Evolutionary conservation across 2,888 invertebrate species (phyloP).

Genomic region (Sinodicranocentrus sp.): DNA sequence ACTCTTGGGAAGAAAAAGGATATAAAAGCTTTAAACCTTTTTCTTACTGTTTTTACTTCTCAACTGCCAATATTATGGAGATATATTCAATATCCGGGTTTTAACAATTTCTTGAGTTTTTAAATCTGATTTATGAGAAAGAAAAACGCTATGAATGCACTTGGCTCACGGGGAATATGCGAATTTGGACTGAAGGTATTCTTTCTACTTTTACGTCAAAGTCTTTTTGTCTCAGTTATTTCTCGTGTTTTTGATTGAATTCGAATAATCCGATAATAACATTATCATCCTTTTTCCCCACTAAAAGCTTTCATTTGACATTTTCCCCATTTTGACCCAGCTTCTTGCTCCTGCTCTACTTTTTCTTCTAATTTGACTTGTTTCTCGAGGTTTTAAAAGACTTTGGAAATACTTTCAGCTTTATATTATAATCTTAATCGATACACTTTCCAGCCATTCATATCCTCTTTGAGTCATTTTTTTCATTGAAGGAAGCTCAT

Average conservation of each 20-base stretch:
- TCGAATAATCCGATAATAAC: conserved; percentile 16
- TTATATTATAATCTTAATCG: too few relatives aligned
- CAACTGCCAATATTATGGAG: too few relatives aligned
- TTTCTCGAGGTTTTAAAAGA: not conserved
- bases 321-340: not conserved
- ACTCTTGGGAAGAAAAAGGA: not conserved
- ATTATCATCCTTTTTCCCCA: not conserved
- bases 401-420: too few relatives aligned
- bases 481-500: too few relatives aligned
- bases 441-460: too few relatives aligned
- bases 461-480: too few relatives aligned
- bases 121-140: not conserved
- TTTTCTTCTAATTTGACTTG: conserved; percentile 9
- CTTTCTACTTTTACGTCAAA: too few relatives aligned
- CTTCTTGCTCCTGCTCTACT: not conserved
- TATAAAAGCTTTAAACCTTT: not conserved
- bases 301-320: conserved; percentile 21
- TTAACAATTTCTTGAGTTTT: not conserved
- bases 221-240: too few relatives aligned
- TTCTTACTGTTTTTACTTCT: not conserved
- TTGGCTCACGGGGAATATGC: too few relatives aligned
- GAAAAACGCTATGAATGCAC: not conserved
- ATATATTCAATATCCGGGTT: not conserved
- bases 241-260: conserved; percentile 11
- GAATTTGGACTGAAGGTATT: too few relatives aligned